These are phyloP conservation scores for Adineta ricciae DNA, from an alignment of 2,888 invertebrate species.

Conservation along the genomic window DNA sequence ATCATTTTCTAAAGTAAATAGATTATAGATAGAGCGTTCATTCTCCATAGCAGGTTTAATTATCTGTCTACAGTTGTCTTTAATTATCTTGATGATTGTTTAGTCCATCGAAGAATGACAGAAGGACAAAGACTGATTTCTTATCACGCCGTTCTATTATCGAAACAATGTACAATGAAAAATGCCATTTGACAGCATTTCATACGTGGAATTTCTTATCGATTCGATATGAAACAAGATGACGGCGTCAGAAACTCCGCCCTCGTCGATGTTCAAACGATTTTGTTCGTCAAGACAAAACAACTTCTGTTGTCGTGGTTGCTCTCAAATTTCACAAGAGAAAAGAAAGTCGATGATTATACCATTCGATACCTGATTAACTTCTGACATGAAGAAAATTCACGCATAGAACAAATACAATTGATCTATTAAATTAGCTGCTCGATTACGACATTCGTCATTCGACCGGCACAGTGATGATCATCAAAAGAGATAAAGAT, in stretches of 20 bases:
- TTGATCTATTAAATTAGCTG: background rate
- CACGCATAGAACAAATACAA: background rate
- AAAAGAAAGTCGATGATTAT: background rate
- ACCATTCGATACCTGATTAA: conserved; percentile 3
- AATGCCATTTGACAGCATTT: conserved; percentile 2
- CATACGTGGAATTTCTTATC: background rate
- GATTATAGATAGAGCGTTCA: background rate
- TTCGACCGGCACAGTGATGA: background rate
- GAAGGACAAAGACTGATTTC: conserved; percentile 1
- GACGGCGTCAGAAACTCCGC: background rate
- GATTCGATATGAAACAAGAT: background rate
- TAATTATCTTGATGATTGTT: background rate
- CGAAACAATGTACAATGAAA: background rate
- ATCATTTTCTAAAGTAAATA: background rate
- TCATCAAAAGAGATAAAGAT: background rate
- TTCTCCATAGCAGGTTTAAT: background rate
- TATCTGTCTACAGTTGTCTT: background rate
- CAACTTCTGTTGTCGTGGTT: background rate
- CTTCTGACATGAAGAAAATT: background rate
- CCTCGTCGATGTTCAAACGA: background rate
- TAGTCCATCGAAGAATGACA: background rate
- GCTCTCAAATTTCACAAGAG: background rate
- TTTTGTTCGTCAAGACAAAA: background rate
- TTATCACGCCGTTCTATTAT: background rate
- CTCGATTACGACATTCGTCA: background rate